Conservation (phyloP, 2,888 invertebrate genomes). For the Bibio marci region DNA sequence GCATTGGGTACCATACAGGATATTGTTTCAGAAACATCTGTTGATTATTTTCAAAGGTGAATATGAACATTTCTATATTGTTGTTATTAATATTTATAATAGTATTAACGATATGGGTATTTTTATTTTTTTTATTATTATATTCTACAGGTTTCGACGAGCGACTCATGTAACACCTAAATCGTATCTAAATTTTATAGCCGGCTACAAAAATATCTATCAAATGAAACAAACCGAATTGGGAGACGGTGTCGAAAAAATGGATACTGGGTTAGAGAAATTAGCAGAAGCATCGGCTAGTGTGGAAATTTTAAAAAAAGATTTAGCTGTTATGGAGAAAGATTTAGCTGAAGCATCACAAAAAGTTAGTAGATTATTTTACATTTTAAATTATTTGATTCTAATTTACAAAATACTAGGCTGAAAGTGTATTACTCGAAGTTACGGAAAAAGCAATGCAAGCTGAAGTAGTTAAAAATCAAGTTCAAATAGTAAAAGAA, state of each 20-base stretch:
- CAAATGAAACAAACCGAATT: constrained; percentile 75
- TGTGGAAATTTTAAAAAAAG: constrained; percentile 78
- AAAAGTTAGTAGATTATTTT: constrained; percentile 52
- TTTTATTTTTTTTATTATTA: background rate
- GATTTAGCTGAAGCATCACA: constrained; percentile 84
- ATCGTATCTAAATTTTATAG: constrained; percentile 88
- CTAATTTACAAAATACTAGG: constrained; percentile 36
- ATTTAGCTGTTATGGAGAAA: constrained; percentile 86
- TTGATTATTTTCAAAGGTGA: constrained; percentile 67
- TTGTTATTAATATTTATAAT: background rate
- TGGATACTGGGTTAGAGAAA: constrained; percentile 92
- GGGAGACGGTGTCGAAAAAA: constrained; percentile 74
- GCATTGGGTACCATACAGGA: constrained; percentile 90
- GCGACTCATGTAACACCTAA: constrained; percentile 95
- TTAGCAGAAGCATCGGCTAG: constrained; percentile 88
- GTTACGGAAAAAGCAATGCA: constrained; percentile 89
- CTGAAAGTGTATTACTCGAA: constrained; percentile 71
- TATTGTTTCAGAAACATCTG: constrained; percentile 67
- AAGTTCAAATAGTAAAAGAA: constrained; percentile 90
- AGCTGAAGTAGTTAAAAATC: constrained; percentile 88
- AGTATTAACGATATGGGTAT: no score
- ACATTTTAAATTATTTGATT: background rate
- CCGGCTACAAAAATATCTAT: constrained; percentile 90
- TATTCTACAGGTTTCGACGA: constrained; percentile 52
- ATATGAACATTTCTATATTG: constrained; percentile 1